phyloP scores from a whole-genome alignment of 2,797 vertebrate genomes.

The Micromesistius poutassou region DNA sequence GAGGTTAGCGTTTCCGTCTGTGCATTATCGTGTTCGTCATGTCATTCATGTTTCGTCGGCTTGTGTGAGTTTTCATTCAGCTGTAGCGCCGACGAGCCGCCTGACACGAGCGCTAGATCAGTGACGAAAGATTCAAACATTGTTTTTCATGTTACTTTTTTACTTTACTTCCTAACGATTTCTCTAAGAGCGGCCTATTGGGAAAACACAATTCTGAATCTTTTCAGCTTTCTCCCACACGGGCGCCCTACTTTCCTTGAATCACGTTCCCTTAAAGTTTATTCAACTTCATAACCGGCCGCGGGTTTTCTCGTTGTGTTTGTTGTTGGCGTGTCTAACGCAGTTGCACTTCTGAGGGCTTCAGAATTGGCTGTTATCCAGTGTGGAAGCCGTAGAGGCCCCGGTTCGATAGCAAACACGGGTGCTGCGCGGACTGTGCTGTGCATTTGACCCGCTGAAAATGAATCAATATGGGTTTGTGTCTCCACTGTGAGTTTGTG shows the following conservation, averaged over 20 bases:
- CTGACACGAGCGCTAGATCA: too few species aligned
- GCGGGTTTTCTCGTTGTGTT: not conserved
- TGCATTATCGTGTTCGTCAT: constrained; percentile 32
- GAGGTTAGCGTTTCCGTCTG: constrained; percentile 25
- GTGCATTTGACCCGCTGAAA: too few species aligned
- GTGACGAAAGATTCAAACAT: too few species aligned
- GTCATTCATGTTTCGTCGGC: constrained; percentile 50
- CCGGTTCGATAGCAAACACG: too few species aligned
- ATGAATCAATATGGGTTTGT: too few species aligned
- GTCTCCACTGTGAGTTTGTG: too few species aligned
- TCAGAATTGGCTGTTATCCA: too few species aligned
- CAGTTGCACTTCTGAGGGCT: too few species aligned
- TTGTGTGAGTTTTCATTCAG: constrained; percentile 45
- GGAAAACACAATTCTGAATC: constrained; percentile 37
- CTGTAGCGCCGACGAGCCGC: constrained; percentile 18
- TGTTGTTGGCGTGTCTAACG: too few species aligned
- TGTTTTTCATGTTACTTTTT: too few species aligned
- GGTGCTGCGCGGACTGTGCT: too few species aligned
- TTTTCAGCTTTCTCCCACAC: not conserved
- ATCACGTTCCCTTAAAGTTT: constrained; percentile 16
- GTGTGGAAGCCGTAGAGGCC: too few species aligned
- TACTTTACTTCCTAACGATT: constrained; percentile 23
- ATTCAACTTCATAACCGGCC: constrained; percentile 14
- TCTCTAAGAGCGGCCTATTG: constrained; percentile 28
- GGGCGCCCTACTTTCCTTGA: not conserved